Conservation (phyloP, 2,888 invertebrate genomes). For the Doris montereyensis region DNA sequence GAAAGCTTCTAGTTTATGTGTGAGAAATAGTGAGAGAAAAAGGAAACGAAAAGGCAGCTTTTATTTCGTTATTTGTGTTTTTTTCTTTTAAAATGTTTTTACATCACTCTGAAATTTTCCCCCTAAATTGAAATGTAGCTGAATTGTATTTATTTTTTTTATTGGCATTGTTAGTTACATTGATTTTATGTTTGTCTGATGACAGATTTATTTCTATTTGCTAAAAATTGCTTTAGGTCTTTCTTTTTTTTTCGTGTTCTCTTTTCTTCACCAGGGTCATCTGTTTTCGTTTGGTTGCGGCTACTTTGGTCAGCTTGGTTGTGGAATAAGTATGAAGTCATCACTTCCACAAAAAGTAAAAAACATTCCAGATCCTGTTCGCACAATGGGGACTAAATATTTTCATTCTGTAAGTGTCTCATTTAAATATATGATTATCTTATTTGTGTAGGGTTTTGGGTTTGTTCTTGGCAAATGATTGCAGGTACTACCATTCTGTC, state of each 20-base stretch:
- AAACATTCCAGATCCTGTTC: slow-evolving; percentile 66
- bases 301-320: slow-evolving; percentile 85
- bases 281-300: slow-evolving; percentile 85
- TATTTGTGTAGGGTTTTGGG: too few species aligned
- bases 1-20: too few species aligned
- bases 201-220: neutral
- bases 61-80: too few species aligned
- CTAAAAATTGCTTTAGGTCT: neutral
- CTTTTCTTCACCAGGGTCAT: slow-evolving; percentile 75
- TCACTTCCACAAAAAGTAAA: slow-evolving; percentile 53
- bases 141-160: too few species aligned
- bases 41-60: too few species aligned
- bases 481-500: too few species aligned
- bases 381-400: slow-evolving; percentile 79
- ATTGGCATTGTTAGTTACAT: neutral
- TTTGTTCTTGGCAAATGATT: too few species aligned
- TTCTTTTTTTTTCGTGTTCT: neutral
- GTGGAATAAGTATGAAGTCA: slow-evolving; percentile 73
- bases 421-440: too few species aligned
- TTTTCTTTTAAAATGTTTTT: neutral
- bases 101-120: neutral
- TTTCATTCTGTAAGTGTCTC: slow-evolving; percentile 82
- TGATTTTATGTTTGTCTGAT: neutral
- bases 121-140: too few species aligned
- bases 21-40: too few species aligned